Evolutionary conservation across 2,113 vertebrate genomes (phyloP), one percentile per base, ranked within the genome.

Genomic region (Meriones unguiculatus): DNA sequence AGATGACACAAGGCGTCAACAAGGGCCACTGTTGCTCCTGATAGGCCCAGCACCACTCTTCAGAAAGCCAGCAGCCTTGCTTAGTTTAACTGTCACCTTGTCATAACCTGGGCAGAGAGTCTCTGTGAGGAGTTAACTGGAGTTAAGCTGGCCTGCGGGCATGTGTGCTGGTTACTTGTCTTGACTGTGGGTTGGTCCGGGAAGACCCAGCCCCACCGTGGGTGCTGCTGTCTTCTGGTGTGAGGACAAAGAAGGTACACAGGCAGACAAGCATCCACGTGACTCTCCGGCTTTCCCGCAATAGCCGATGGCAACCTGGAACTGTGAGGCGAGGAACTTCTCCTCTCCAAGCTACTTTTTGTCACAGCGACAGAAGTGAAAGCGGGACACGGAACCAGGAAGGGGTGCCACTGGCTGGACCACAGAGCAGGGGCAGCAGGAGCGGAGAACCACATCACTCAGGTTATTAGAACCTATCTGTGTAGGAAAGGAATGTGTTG

Each of bases 241-340:
- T 15, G 57, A 14, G n/a, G 41, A 85, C 38, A 5, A 85, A 65
- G 38, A 30, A 17, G 5, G n/a, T 57, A 82, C 54, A 82, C 20
- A 11, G 28, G 7, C n/a, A 17, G 35, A 17, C 4, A 13, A 5
- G 5, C 24, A 17, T 38, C n/a, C 1, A 6, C 5, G 14, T 4
- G 1, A 28, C 1, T 13, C 24, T 64, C 17, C 38, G 18, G 41
- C 13, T 28, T 59, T 38, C 41, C n/a, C 7, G 28, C 1, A 62
- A 41, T 7, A 64, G 14, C 38, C 6, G 3, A 0, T 59, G 3
- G 7, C 25, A 41, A 41, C 25, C 38, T 81, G 78, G 15, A 46
- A 46, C 41, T 65, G 25, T 11, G 38, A 18, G 38, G 4, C 2
- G 15, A 46, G 38, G 30, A 18, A 18, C 25, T 18, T 10, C 28